Base-by-base conservation (phyloP, 2,888 invertebrate genomes). In the Oscheius sp. region DNA sequence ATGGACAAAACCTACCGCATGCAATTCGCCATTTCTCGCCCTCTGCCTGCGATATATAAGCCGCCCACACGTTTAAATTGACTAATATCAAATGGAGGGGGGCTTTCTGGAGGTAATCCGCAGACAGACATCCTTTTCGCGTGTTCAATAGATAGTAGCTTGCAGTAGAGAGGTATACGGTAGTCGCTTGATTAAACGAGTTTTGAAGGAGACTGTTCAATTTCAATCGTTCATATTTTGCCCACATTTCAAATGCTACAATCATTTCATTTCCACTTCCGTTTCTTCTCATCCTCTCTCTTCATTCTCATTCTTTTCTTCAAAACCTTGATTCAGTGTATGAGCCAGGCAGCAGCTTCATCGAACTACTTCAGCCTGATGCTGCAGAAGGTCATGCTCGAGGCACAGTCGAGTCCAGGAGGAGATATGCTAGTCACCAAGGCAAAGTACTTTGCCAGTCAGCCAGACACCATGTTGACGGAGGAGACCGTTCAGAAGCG, bases 361-460 rank as follows among this genome's bases (percentile, higher is more conserved):
- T 21, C 13, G 9, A 48, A 47, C n/a, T 47, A 47, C 11, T 70
- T 70, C 70, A 37, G 57, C 32, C 42, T 32, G 10, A 70, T 70
- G 70, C 58, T 70, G 10, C 70, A 70, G 21, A 57, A 48, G 21
- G 55, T 70, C 9, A 59, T 70, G 42, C 13, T 58, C 29, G 70
- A 70, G 29, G 70, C 70, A 5, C 70, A 58, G 13, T 47, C 58
- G 5, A 5, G 21, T 29, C 59, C 59, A 3, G 29, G 13, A 13
- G 50, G 13, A 11, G 53, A 53, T 53, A 53, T 11, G 2, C 53
- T 53, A 4, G 11, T 53, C 7, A 11, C 53, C 53, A 53, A 53
- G 11, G 53, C 53, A 11, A 13, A 29, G 4, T 53, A 21, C 53
- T 53, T 53, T 53, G 53, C 53, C 53, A 53, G 11, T 58, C 58